Evolutionary conservation across 1,140 invertebrate species (phyloP), one percentile per base, ranked within the genome.

Genomic region (Belonocnema kinseyi): DNA sequence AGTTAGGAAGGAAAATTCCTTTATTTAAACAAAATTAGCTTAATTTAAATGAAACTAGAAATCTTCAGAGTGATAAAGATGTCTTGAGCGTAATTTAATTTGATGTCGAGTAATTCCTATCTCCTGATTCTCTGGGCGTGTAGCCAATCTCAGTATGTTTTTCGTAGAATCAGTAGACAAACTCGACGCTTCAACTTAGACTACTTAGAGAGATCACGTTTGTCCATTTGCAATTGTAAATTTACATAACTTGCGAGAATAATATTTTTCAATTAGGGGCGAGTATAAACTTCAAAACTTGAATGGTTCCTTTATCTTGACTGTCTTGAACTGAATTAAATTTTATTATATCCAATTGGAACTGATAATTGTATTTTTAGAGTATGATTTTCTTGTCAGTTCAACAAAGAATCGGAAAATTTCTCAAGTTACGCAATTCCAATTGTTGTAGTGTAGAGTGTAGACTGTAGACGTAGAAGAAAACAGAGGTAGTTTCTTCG

Each of bases 151-250:
- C 5, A 16, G 26, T 26, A 33, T 66, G 61, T 66, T 46, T 16
- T 66, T 66, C 61, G 33, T 66, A 66, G 61, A 66, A 66, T 66
- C 40, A 66, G 61, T 66, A 46, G 61, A 33, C 21, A 61, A 40
- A 66, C 26, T 66, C 61, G 33, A 40, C 26, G 26, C 33, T 66
- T 66, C 26, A 33, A 40, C 26, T 66, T 14, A 66, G 26, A 33
- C 26, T 21, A 40, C 58, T 66, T 14, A 40, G 26, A 33, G 21
- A 66, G 26, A 40, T 66, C 21, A 33, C 21, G 58, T 66, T 13
- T 66, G 11, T 66, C 58, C 16, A 33, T 40, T 61, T 26, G 58
- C 33, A 40, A 66, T 33, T 66, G 14, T 66, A 66, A 66, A 66
- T 66, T 66, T 40, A 66, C 56, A 17, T 58, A 58, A 54, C 53